These are phyloP conservation scores for Noctua comes DNA, from an alignment of 2,888 invertebrate genomes.

Conservation along the genomic window DNA sequence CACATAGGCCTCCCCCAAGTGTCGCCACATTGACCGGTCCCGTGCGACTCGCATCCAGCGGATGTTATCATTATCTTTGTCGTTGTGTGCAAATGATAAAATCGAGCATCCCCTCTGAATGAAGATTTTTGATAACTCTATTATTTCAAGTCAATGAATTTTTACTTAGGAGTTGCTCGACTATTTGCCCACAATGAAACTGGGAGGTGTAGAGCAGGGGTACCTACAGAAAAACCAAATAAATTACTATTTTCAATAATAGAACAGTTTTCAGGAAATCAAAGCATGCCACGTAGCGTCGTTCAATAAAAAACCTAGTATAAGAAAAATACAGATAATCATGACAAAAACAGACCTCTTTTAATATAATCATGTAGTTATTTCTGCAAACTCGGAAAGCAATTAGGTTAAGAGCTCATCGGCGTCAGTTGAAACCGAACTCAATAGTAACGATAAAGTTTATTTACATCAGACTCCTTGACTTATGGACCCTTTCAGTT, in stretches of 20 bases:
- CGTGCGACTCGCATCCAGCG: too few relatives aligned
- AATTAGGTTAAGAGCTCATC: slow-evolving; percentile 58
- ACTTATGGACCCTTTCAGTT: slow-evolving; percentile 24
- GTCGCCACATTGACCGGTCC: too few relatives aligned
- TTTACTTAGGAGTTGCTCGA: neutral
- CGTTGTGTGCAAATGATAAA: neutral
- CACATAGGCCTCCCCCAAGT: too few relatives aligned
- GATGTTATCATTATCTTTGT: too few relatives aligned
- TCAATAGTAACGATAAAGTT: slow-evolving; percentile 32
- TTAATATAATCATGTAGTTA: neutral
- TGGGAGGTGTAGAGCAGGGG: neutral
- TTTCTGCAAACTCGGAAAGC: slow-evolving; percentile 34
- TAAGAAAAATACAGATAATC: neutral
- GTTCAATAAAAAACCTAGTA: neutral
- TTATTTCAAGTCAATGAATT: neutral
- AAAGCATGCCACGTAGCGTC: neutral
- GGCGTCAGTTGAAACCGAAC: slow-evolving; percentile 25
- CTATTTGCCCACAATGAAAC: neutral
- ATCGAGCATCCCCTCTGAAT: neutral
- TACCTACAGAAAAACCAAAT: neutral
- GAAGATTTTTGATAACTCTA: neutral
- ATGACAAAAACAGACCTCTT: slow-evolving; percentile 17
- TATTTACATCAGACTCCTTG: slow-evolving; percentile 36
- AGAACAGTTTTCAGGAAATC: neutral
- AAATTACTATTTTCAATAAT: neutral